A percentile compares a stretch with the other conserved stretches of the same genome.
Evolutionary conservation across 2,797 vertebrate species (phyloP).

Genomic region (Cossypha dichroa): DNA sequence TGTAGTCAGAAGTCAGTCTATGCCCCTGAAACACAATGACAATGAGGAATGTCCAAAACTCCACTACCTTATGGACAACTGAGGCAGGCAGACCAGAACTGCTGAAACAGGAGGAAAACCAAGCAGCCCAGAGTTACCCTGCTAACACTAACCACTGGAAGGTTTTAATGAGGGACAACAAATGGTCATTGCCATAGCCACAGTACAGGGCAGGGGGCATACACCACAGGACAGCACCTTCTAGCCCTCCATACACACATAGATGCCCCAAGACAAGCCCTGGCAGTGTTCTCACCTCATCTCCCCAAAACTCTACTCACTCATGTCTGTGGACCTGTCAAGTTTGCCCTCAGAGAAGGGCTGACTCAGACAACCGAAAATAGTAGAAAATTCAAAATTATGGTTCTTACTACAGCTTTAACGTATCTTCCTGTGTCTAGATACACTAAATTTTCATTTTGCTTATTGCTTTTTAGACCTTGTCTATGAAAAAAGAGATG

Average conservation of each 20-base stretch:
- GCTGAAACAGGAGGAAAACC: neutral
- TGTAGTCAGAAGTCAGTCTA: neutral
- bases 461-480: neutral
- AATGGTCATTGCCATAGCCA: neutral
- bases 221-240: neutral
- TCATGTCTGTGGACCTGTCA: accelerated
- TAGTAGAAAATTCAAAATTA: neutral
- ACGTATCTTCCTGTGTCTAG: neutral
- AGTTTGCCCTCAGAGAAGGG: neutral
- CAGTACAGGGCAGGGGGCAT: too few relatives aligned
- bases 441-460: neutral
- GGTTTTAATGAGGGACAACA: neutral
- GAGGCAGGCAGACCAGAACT: neutral
- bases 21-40: neutral
- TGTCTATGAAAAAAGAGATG: neutral
- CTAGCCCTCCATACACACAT: neutral
- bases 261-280: neutral
- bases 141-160: neutral
- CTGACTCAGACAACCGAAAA: neutral
- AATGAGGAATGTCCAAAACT: accelerated
- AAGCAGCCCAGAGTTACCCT: neutral
- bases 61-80: neutral
- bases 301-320: neutral
- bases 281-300: neutral
- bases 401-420: neutral